Evolutionary conservation across 2,113 vertebrate genomes (phyloP), one percentile per base, ranked within the genome.

Genomic region (Rutilus rutilus): DNA sequence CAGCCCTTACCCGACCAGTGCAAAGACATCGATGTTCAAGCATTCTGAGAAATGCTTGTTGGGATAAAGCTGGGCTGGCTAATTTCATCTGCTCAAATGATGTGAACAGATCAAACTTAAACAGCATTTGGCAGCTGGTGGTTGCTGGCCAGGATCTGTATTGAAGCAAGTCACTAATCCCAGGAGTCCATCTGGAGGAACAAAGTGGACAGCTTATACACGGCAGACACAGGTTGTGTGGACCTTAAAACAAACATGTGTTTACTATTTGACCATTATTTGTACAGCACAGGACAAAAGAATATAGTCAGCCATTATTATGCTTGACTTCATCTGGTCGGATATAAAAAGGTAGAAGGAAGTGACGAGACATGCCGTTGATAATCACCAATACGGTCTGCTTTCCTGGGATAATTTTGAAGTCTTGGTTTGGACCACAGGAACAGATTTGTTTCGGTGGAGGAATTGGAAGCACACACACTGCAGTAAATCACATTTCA

Each of bases 61-160:
- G 39, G 23, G 71, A 47, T 74, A 74, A 47, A 6, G 71, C 21
- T 47, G 69, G 71, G 39, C 39, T 45, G 15, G 71, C 71, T 5
- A 45, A 47, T 1, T 74, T 74, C 71, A 74, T 74, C 23, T 74
- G 71, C 71, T 45, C 39, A n/a, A 74, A 74, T 74, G 71, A 74
- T 45, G 39, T 45, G 39, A 47, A 45, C 71, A 73, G 39, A 74
- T 74, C 71, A 74, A 45, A 74, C 39, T 25, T 74, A 21, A 74
- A 74, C 39, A 74, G 39, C 39, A 74, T 74, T 74, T 74, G 71
- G 71, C 71, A 74, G 71, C 71, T 74, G 39, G 71, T 45, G 39
- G 69, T 45, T 45, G 69, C 69, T 74, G 69, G 69, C 69, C 69
- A 74, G 10, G 14, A 7, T 45, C 15, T 71, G 23, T 2, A 71